Conservation (phyloP, 2,113 vertebrate species). For the Protomyctophum bolini region DNA sequence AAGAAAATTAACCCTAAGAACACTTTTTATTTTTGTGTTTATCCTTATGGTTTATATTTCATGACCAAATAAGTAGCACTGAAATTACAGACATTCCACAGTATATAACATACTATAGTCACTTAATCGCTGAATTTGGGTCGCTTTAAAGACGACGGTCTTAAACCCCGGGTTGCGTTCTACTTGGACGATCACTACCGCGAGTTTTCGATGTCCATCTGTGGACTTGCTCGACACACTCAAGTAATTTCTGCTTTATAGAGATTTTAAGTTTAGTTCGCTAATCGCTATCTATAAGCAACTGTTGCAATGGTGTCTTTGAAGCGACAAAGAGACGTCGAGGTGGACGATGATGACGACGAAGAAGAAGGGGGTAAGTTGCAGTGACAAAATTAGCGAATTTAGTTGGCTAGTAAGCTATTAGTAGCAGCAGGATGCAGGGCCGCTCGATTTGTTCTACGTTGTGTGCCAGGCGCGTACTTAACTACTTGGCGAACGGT, state of each 20-base stretch:
- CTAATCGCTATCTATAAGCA: not conserved
- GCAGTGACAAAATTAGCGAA: conserved; percentile 25
- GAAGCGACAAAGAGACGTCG: conserved; percentile 79
- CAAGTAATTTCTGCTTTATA: not conserved
- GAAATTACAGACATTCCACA: no score
- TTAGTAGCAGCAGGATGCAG: not conserved
- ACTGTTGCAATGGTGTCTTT: conserved; percentile 61
- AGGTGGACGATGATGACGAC: conserved; percentile 67
- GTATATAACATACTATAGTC: no score
- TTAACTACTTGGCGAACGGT: not conserved
- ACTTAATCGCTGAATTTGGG: not conserved
- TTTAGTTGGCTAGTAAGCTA: conserved; percentile 14
- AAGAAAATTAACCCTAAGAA: no score
- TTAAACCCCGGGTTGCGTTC: conserved; percentile 56
- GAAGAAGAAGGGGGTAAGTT: conserved; percentile 60
- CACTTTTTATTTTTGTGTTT: no score
- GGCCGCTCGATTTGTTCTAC: not conserved
- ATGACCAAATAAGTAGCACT: no score
- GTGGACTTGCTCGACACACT: conserved; percentile 18
- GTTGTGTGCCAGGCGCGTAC: no score
- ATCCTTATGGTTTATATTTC: no score
- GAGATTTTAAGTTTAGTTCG: not conserved
- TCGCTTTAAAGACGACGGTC: not conserved
- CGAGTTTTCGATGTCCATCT: conserved; percentile 49
- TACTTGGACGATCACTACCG: conserved; percentile 37